Base-by-base conservation (phyloP, 2,797 vertebrate species). In the Ctenochaetus hawaiiensis region DNA sequence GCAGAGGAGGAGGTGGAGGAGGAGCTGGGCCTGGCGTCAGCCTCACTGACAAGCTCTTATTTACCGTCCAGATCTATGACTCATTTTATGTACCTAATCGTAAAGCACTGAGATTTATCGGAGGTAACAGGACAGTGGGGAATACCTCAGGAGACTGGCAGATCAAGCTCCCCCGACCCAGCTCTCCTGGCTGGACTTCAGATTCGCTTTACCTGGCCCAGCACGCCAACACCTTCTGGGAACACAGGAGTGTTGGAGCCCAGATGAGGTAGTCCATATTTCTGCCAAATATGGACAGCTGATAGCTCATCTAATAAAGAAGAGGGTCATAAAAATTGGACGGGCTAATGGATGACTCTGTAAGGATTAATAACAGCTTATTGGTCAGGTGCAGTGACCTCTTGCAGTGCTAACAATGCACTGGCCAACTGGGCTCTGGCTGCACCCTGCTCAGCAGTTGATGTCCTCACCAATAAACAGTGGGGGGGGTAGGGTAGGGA, bases 51-150 rank as follows among this genome's bases (percentile, higher is more conserved):
- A 95, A 92, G 91, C 91, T 93, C 93, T 95, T 95, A 95, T 96
- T 96, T 95, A 95, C 93, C 85, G 92, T 93, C 89, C 87, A 94
- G 93, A 95, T 95, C 94, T 93, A 95, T 95, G 94, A 94, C 91
- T 96, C 94, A 92, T 95, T 95, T 96, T 95, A 95, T 94, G 93
- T 92, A 93, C 92, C 94, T 95, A 92, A 95, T 95, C 93, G 94
- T 96, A 96, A 96, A 95, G 90, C 94, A 95, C 93, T 37, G 86
- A 94, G 94, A 96, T 95, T 95, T 95, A 96, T 95, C 52, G 88
- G 74, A 84, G 84, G 81, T 90, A 95, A 95, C 91, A 86, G 95
- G 93, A 88, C 91, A 57, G 91, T 84, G 87, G 94, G 94, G 91
- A 93, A 93, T 93, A 93, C 92, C 93, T 88, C 90, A 67, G 76